phyloP scores from a whole-genome alignment of 2,797 vertebrate species.

The Gymnodraco acuticeps region DNA sequence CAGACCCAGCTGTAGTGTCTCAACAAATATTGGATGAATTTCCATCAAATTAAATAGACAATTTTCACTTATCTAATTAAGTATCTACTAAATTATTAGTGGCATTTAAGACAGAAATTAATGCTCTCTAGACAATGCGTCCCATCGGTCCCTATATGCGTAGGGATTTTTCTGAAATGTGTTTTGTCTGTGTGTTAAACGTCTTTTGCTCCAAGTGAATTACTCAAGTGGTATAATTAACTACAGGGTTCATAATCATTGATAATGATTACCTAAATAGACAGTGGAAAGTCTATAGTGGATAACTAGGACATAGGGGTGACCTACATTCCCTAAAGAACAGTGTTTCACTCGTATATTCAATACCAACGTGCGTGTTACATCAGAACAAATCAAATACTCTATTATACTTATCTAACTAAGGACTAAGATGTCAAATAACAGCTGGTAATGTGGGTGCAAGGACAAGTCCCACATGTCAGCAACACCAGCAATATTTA shows the following conservation, averaged over 20 bases:
- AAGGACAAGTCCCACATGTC: conserved; percentile 23
- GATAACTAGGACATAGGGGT: conserved; percentile 20
- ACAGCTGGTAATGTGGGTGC: conserved; percentile 1
- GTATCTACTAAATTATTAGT: too few relatives aligned
- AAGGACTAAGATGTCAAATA: conserved; percentile 34
- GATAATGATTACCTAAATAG: conserved; percentile 56
- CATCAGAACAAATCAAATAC: conserved; percentile 2
- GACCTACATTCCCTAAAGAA: conserved; percentile 35
- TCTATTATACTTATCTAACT: background rate
- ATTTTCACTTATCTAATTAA: too few relatives aligned
- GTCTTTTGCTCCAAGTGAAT: conserved; percentile 21
- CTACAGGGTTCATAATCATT: conserved; percentile 51
- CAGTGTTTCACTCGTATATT: conserved; percentile 15
- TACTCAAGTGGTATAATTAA: conserved; percentile 41
- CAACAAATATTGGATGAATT: background rate
- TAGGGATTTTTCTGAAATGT: too few relatives aligned
- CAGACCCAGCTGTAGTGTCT: background rate
- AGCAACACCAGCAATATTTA: conserved; percentile 43
- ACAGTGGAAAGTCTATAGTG: conserved; percentile 27
- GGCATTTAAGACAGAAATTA: too few relatives aligned
- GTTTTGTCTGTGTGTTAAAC: conserved; percentile 33
- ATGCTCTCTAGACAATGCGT: too few relatives aligned
- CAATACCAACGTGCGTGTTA: background rate
- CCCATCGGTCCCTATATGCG: too few relatives aligned
- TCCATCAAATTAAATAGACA: background rate